Conservation (phyloP, 2,113 vertebrate species). For the Tetrao urogallus region DNA sequence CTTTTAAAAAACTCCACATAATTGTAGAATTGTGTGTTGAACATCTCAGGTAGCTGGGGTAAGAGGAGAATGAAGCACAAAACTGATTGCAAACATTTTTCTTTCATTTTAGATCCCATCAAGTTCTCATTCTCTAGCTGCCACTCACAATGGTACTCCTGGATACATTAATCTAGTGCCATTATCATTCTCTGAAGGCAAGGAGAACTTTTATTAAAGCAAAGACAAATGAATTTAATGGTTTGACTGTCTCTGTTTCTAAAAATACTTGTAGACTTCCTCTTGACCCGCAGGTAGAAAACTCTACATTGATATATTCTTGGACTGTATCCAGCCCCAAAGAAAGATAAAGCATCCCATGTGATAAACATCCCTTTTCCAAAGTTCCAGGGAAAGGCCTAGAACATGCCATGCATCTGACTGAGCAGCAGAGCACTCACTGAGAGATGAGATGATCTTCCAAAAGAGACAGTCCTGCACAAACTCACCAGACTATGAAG, state of each 20-base stretch:
- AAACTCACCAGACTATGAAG: neutral
- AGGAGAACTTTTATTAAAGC: constrained; percentile 16
- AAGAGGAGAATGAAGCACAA: constrained; percentile 20
- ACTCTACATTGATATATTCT: neutral
- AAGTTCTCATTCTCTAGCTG: constrained; percentile 52
- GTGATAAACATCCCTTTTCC: neutral
- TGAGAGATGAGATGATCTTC: neutral
- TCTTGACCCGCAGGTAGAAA: constrained; percentile 1
- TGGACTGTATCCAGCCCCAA: neutral
- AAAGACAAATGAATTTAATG: constrained; percentile 36
- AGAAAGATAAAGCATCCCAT: neutral
- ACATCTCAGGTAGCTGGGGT: constrained; percentile 28
- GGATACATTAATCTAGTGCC: constrained; percentile 36
- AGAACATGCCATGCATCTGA: neutral
- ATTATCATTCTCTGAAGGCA: constrained; percentile 45
- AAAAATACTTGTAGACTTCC: neutral
- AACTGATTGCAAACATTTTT: constrained; percentile 69
- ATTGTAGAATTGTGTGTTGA: constrained; percentile 56
- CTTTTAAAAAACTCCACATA: neutral
- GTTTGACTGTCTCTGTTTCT: neutral
- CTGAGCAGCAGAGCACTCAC: neutral
- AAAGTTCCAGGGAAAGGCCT: neutral
- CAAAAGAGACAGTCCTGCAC: neutral
- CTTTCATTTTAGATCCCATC: constrained; percentile 50
- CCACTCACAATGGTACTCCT: constrained; percentile 31